A percentile compares a stretch with the other conserved stretches of the same genome.
Evolutionary conservation across 2,888 invertebrate genomes (phyloP).

Genomic region (Eilema sororculum): DNA sequence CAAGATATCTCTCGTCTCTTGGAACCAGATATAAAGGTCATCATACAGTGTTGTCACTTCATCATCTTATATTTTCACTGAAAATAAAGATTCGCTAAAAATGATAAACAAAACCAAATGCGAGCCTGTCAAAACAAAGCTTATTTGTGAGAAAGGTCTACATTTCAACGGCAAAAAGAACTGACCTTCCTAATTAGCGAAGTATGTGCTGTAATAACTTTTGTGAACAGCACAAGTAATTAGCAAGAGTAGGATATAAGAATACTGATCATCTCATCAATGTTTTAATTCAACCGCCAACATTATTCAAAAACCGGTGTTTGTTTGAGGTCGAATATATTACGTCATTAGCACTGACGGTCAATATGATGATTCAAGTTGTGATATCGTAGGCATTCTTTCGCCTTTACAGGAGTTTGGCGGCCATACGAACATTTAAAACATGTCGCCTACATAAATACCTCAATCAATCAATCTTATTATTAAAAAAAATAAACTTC

Average conservation of each 20-base stretch:
- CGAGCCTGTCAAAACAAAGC: no score
- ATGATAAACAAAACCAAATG: no score
- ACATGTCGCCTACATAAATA: conserved; percentile 19
- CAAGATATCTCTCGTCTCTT: neutral
- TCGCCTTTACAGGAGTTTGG: conserved; percentile 52
- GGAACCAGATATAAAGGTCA: neutral
- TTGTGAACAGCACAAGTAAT: neutral
- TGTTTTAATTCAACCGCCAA: conserved; percentile 37
- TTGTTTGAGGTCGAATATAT: conserved; percentile 71
- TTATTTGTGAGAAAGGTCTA: no score
- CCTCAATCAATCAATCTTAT: conserved; percentile 4
- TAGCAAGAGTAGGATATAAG: neutral
- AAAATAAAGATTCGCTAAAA: neutral
- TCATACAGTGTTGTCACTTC: neutral
- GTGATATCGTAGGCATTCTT: conserved; percentile 65
- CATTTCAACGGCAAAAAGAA: no score
- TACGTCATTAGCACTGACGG: conserved; percentile 71
- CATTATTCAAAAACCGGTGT: conserved; percentile 62
- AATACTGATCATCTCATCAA: conserved; percentile 6
- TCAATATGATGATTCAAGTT: conserved; percentile 70
- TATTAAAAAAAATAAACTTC: neutral
- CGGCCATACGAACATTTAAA: conserved; percentile 63
- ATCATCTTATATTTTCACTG: no score
- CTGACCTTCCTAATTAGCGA: no score
- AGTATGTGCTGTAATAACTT: neutral